phyloP scores from a whole-genome alignment of 2,888 invertebrate species.

The Euclidia mi region DNA sequence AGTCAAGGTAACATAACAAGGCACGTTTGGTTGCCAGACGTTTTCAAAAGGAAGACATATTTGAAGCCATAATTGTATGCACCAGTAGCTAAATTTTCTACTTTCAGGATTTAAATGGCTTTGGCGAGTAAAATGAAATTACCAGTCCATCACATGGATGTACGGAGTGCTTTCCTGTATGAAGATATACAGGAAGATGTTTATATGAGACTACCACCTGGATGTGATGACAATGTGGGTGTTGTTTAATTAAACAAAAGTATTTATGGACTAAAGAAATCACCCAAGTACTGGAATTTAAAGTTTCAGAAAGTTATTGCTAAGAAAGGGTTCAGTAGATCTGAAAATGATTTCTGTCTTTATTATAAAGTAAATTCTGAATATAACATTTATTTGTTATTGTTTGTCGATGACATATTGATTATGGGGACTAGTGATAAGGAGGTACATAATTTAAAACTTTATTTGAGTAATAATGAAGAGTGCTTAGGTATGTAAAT shows the following conservation, averaged over 20 bases:
- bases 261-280: not conserved
- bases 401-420: too few relatives aligned
- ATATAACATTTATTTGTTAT: too few relatives aligned
- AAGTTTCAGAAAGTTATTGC: slow-evolving; percentile 8
- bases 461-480: too few relatives aligned
- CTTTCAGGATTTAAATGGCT: slow-evolving; percentile 10
- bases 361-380: too few relatives aligned
- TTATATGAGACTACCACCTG: slow-evolving; percentile 7
- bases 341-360: too few relatives aligned
- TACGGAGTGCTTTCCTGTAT: slow-evolving; percentile 5
- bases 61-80: slow-evolving; percentile 6
- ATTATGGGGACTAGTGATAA: too few relatives aligned
- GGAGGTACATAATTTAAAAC: too few relatives aligned
- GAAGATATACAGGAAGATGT: slow-evolving; percentile 9
- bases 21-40: slow-evolving; percentile 13
- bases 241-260: slow-evolving; percentile 7
- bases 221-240: not conserved
- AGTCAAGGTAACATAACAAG: slow-evolving; percentile 7
- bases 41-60: slow-evolving; percentile 8
- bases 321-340: slow-evolving; percentile 15
- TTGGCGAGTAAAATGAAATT: slow-evolving; percentile 5
- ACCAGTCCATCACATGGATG: slow-evolving; percentile 14
- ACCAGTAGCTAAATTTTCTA: slow-evolving; percentile 10
- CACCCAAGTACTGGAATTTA: too few relatives aligned
- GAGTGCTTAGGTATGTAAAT: slow-evolving; percentile 14